These are phyloP conservation scores for Streptopelia turtur DNA, from an alignment of 2,797 vertebrate genomes.

Conservation along the genomic window DNA sequence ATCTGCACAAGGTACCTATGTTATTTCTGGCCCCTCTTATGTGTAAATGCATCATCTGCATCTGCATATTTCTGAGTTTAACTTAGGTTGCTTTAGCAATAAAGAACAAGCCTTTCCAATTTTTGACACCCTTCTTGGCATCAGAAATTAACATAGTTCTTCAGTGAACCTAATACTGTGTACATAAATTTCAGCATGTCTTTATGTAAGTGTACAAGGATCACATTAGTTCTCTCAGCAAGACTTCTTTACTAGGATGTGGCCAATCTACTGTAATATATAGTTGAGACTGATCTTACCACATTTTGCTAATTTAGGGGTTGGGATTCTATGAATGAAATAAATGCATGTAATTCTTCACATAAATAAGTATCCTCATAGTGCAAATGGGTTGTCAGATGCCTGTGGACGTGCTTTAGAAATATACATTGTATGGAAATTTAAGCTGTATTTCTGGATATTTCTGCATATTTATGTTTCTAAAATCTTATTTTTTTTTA, in stretches of 20 bases:
- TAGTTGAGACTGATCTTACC: neutral
- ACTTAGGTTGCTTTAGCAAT: neutral
- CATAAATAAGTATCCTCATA: neutral
- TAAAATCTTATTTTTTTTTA: neutral
- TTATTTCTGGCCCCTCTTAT: neutral
- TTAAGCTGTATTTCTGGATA: neutral
- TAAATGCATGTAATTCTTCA: neutral
- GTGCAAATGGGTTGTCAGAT: neutral
- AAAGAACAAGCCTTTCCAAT: neutral
- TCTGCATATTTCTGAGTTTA: neutral
- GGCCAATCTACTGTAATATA: neutral
- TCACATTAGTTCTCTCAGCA: neutral
- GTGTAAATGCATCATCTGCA: neutral
- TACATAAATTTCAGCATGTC: neutral
- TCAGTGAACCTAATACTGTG: neutral
- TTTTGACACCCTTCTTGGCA: neutral
- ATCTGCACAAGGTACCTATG: neutral
- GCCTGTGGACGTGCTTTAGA: neutral
- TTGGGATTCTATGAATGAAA: neutral
- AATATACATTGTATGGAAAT: neutral
- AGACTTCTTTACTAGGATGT: neutral
- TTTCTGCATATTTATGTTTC: neutral
- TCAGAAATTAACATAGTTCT: neutral
- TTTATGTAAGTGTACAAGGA: neutral
- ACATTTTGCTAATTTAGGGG: neutral